A percentile compares a stretch with the other conserved stretches of the same genome.
Conservation (phyloP, 2,113 vertebrate genomes). For the Chunga burmeisteri region DNA sequence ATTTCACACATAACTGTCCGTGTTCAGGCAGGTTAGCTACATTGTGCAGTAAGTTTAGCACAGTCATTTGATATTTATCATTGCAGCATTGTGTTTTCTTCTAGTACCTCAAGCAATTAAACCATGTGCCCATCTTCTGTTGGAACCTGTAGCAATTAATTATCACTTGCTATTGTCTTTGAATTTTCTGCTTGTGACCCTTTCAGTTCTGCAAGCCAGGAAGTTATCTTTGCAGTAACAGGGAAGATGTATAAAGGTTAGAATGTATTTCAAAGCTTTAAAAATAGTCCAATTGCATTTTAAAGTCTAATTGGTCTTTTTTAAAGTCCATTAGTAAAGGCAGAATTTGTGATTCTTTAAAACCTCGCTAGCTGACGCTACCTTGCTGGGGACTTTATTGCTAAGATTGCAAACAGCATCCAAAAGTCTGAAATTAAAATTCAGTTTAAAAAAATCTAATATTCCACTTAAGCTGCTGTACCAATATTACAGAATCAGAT, state of each 20-base stretch:
- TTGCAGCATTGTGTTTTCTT: neutral
- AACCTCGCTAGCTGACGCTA: neutral
- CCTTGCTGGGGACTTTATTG: neutral
- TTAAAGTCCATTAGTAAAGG: neutral
- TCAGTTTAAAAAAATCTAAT: neutral
- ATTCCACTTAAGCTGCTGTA: neutral
- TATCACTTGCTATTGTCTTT: conserved; percentile 33
- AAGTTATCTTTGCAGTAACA: neutral
- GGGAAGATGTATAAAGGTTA: neutral
- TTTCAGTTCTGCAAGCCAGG: neutral
- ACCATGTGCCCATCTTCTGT: neutral
- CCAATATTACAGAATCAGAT: neutral
- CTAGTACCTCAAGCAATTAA: conserved; percentile 25
- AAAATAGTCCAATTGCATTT: neutral
- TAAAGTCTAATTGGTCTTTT: neutral
- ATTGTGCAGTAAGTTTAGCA: neutral
- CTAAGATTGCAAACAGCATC: neutral
- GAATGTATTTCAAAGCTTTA: neutral
- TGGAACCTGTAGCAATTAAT: conserved; percentile 29
- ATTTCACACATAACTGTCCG: neutral
- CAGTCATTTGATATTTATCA: conserved; percentile 15
- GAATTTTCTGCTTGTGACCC: conserved; percentile 3
- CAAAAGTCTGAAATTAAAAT: neutral
- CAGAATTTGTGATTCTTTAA: neutral
- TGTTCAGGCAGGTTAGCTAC: neutral